Percentiles rank a stretch among this genome's conserved stretches.
Conservation (phyloP, 1,140 invertebrate genomes). For the Ephestia elutella region DNA sequence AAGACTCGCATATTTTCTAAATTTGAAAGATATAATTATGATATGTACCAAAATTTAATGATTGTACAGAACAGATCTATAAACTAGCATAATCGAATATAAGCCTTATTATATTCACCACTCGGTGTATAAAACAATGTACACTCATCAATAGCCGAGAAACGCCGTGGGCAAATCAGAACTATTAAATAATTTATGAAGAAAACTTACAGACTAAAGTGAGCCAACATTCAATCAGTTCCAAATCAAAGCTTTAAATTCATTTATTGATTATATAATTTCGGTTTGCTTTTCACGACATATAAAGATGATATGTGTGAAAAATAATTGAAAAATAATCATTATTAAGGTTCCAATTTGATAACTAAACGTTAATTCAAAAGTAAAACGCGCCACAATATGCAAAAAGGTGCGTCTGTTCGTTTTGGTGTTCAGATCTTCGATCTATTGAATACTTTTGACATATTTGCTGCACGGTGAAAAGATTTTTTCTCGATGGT, state of each 20-base stretch:
- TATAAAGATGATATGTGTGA: not conserved
- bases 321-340: not conserved
- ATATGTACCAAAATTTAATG: slow-evolving; percentile 58
- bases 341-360: no score
- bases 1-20: slow-evolving; percentile 15
- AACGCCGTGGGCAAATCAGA: slow-evolving; percentile 52
- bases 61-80: slow-evolving; percentile 40
- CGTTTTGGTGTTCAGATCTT: no score
- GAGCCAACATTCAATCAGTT: slow-evolving; percentile 58
- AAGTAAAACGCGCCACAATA: no score
- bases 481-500: not conserved
- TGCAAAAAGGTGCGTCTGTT: no score
- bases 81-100: slow-evolving; percentile 31
- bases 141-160: slow-evolving; percentile 19
- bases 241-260: slow-evolving; percentile 71
- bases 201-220: slow-evolving; percentile 34
- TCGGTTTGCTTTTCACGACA: not conserved
- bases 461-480: not conserved
- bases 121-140: slow-evolving; percentile 16
- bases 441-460: no score
- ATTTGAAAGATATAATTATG: slow-evolving; percentile 38
- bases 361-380: no score
- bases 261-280: slow-evolving; percentile 9
- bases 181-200: slow-evolving; percentile 21
- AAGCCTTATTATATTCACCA: slow-evolving; percentile 21